Percentiles rank a stretch among this genome's conserved stretches.
These are phyloP conservation scores for Perizoma flavofasciatum DNA, from an alignment of 2,888 invertebrate species.

Conservation along the genomic window DNA sequence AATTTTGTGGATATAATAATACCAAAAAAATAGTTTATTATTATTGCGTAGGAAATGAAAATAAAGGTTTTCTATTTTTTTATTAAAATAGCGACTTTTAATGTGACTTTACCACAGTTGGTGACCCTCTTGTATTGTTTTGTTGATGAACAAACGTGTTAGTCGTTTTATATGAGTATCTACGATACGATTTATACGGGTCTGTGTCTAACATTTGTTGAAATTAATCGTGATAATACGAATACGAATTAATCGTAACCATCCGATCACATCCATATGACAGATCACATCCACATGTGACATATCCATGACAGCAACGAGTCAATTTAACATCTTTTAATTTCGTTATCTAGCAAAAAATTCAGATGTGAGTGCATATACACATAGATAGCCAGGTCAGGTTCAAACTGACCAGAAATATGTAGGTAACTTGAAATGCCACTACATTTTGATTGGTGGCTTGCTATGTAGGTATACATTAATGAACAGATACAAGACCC, in stretches of 20 bases:
- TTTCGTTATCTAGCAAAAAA: conserved; percentile 1
- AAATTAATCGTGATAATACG: conserved; percentile 18
- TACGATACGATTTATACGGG: background rate
- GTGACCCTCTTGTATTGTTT: conserved; percentile 10
- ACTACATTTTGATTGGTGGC: too few relatives aligned
- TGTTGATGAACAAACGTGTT: conserved; percentile 15
- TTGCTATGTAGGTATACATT: too few relatives aligned
- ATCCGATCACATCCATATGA: too few relatives aligned
- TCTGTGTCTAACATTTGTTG: conserved; percentile 14
- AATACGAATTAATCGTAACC: too few relatives aligned
- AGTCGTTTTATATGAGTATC: conserved; percentile 4
- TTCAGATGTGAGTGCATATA: background rate
- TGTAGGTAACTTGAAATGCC: too few relatives aligned
- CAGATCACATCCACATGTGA: too few relatives aligned
- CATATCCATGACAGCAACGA: conserved; percentile 10
- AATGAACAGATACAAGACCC: too few relatives aligned
- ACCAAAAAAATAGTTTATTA: too few relatives aligned
- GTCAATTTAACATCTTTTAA: conserved; percentile 8
- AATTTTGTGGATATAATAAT: too few relatives aligned
- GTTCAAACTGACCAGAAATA: too few relatives aligned
- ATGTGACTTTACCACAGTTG: background rate
- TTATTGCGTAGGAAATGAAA: background rate
- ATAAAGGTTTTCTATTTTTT: too few relatives aligned
- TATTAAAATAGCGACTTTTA: background rate
- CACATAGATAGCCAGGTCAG: too few relatives aligned